Percentiles rank a stretch among this genome's conserved stretches.
Evolutionary conservation across 2,113 vertebrate species (phyloP).

Genomic region (Haliaeetus leucogaster): DNA sequence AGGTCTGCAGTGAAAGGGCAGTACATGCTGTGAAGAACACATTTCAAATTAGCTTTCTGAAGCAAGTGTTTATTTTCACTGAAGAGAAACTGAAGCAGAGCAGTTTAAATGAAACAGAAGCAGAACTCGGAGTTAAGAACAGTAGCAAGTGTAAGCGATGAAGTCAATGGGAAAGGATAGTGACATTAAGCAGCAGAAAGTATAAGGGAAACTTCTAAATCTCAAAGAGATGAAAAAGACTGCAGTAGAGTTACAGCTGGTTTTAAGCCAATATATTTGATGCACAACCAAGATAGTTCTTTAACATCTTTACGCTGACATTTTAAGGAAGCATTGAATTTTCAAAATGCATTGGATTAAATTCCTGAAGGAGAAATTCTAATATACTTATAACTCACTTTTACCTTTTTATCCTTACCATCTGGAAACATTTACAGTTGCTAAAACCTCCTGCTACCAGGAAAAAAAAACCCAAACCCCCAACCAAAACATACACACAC

Average conservation of each 20-base stretch:
- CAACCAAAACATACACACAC: neutral
- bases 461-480: neutral
- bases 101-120: neutral
- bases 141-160: neutral
- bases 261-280: neutral
- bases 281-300: neutral
- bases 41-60: neutral
- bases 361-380: neutral
- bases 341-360: neutral
- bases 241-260: neutral
- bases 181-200: neutral
- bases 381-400: neutral
- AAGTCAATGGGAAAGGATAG: neutral
- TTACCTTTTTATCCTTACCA: neutral
- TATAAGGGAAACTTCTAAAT: neutral
- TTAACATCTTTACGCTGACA: neutral
- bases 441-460: neutral
- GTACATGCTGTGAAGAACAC: neutral
- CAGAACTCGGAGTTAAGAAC: neutral
- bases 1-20: neutral
- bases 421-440: neutral
- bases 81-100: neutral
- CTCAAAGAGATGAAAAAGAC: neutral
- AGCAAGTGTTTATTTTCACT: neutral
- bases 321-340: neutral